Conservation (phyloP, 2,797 vertebrate genomes). For the Tapirus indicus region DNA sequence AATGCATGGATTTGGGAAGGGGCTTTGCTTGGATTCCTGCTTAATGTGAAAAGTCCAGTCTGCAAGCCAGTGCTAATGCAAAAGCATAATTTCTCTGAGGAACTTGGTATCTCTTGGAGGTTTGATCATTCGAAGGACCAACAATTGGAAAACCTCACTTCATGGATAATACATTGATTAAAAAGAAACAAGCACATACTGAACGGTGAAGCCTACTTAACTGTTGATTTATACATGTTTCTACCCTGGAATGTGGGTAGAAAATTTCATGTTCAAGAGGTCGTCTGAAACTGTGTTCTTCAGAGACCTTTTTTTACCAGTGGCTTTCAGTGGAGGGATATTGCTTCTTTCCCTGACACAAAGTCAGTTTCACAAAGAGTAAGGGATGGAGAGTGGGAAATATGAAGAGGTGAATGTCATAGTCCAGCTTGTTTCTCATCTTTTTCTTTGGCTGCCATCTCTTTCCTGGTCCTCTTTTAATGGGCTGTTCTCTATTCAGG, state of each 20-base stretch:
- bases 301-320: not conserved
- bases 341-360: not conserved
- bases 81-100: not conserved
- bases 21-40: not conserved
- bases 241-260: not conserved
- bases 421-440: not conserved
- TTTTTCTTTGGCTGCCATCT: not conserved
- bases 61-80: not conserved
- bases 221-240: not conserved
- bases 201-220: not conserved
- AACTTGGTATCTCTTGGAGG: not conserved
- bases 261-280: not conserved
- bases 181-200: not conserved
- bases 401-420: not conserved
- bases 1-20: not conserved
- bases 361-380: not conserved
- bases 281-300: not conserved
- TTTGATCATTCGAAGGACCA: conserved; percentile 11
- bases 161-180: not conserved
- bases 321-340: not conserved
- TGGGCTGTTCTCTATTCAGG: not conserved
- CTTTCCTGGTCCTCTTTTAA: not conserved
- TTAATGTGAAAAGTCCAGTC: not conserved
- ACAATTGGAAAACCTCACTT: not conserved
- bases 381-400: not conserved